Conservation (phyloP, 2,888 invertebrate species). For the Cryptocephalus primarius region DNA sequence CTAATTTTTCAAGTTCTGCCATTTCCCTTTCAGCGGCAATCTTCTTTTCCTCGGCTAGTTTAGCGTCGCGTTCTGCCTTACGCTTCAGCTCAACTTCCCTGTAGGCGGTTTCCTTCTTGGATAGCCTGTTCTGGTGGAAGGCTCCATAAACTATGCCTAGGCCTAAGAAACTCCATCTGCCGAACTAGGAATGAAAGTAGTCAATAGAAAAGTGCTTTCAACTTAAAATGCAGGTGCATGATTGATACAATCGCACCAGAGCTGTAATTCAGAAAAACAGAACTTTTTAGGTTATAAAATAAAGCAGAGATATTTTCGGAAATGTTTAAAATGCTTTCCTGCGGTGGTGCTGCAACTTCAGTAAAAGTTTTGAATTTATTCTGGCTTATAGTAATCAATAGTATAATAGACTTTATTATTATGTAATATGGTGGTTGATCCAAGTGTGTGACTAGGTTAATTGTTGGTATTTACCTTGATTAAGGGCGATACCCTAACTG, state of each 20-base stretch:
- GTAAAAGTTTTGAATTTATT: background rate
- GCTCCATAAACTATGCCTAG: constrained; percentile 67
- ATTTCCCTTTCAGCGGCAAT: constrained; percentile 43
- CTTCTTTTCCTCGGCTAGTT: constrained; percentile 62
- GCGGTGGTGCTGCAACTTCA: background rate
- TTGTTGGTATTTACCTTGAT: constrained; percentile 50
- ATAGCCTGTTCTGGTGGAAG: constrained; percentile 56
- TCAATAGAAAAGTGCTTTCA: too few species aligned
- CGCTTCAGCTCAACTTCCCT: constrained; percentile 58
- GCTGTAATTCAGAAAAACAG: too few species aligned
- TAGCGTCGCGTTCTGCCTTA: constrained; percentile 57
- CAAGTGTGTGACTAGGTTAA: too few species aligned
- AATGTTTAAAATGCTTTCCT: background rate
- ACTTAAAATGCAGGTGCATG: too few species aligned
- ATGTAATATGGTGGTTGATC: background rate
- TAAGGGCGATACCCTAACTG: constrained; percentile 69
- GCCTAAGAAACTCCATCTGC: constrained; percentile 67
- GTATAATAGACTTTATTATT: background rate
- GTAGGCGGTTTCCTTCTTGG: constrained; percentile 52
- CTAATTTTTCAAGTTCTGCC: constrained; percentile 28
- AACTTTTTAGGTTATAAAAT: too few species aligned
- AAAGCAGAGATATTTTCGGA: too few species aligned
- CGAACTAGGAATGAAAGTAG: constrained; percentile 48
- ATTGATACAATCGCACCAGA: too few species aligned
- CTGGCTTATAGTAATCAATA: constrained; percentile 4